Percentiles rank a stretch among this genome's conserved stretches.
phyloP scores from a whole-genome alignment of 2,888 invertebrate genomes.

The Neoscelio sp. region DNA sequence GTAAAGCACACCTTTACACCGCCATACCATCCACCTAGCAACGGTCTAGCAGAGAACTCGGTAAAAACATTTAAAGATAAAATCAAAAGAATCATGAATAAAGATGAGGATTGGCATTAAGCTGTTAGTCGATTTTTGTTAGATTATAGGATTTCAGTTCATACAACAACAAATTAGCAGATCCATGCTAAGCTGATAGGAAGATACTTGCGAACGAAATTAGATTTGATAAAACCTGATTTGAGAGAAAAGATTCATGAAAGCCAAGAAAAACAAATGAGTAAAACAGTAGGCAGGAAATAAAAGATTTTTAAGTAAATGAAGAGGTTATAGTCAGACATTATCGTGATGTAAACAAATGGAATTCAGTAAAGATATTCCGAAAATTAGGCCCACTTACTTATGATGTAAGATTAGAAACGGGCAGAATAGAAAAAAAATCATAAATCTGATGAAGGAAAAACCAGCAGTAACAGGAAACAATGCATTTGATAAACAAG shows the following conservation, averaged over 20 bases:
- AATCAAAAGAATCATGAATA: conserved; percentile 20
- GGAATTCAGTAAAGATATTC: no score
- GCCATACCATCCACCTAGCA: conserved; percentile 63
- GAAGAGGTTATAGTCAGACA: not conserved
- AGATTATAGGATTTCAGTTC: conserved; percentile 33
- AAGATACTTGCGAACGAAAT: no score
- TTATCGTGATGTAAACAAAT: not conserved
- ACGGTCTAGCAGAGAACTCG: conserved; percentile 65
- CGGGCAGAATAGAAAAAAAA: no score
- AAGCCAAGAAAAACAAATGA: not conserved
- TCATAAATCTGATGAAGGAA: no score
- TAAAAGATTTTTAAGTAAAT: not conserved
- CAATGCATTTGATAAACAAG: no score
- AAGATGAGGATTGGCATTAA: not conserved
- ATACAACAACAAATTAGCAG: no score
- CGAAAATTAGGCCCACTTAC: no score
- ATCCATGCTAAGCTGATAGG: no score
- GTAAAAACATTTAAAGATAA: conserved; percentile 66
- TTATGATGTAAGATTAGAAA: no score
- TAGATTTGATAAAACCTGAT: not conserved
- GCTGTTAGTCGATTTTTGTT: conserved; percentile 12
- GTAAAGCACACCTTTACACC: conserved; percentile 54
- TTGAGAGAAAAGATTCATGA: not conserved
- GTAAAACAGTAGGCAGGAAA: not conserved
- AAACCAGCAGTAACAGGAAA: no score